These are phyloP conservation scores for Lepisosteus osseus DNA, from an alignment of 2,113 vertebrate species.

Conservation along the genomic window DNA sequence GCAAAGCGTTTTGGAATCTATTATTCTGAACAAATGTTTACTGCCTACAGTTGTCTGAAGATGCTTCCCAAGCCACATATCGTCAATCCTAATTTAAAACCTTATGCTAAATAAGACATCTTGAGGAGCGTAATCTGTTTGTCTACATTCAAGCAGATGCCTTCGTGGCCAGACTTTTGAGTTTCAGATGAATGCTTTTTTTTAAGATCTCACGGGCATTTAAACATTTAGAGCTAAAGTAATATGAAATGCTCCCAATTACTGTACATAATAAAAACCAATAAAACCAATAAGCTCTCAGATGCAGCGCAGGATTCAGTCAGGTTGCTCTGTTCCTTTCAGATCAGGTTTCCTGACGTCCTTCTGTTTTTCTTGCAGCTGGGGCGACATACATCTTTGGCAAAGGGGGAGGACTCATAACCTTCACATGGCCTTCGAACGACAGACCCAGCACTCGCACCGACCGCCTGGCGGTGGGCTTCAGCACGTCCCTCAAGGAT, in stretches of 20 bases:
- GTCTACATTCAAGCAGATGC: neutral
- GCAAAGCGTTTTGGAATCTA: neutral
- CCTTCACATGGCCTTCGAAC: conserved; percentile 94
- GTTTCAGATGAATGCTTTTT: neutral
- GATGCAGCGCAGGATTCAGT: no score
- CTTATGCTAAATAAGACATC: neutral
- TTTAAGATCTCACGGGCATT: neutral
- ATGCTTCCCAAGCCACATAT: neutral
- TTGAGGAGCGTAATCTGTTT: neutral
- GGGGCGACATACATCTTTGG: conserved; percentile 95
- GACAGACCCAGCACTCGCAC: conserved; percentile 93
- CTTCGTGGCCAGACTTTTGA: neutral
- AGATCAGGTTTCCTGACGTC: neutral
- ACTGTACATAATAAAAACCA: conserved; percentile 5
- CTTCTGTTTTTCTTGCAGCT: conserved; percentile 63
- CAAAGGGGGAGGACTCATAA: conserved; percentile 91
- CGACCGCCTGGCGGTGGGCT: conserved; percentile 83
- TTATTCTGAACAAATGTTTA: no score
- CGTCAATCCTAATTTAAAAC: neutral
- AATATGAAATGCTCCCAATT: no score
- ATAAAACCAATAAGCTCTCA: conserved; percentile 3
- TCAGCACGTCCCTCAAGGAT: conserved; percentile 81
- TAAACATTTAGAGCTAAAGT: no score
- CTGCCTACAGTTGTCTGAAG: no score
- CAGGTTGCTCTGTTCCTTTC: no score